Evolutionary conservation across 2,888 invertebrate species (phyloP).

Genomic region (Lampropteryx suffumata): DNA sequence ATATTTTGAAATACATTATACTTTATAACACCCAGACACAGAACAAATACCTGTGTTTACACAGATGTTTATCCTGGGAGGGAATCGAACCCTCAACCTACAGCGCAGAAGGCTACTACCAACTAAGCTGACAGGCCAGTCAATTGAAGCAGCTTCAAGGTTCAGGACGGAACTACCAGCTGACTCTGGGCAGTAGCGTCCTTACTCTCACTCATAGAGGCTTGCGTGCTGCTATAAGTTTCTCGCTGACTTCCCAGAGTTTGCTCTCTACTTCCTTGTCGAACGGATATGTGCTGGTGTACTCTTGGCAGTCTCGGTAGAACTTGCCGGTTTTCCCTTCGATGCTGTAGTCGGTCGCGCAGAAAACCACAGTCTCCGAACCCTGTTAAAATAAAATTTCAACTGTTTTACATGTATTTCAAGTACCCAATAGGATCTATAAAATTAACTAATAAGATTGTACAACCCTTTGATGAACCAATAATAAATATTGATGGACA

Average conservation of each 20-base stretch:
- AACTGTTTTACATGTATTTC: too few species aligned
- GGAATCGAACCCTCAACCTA: too few species aligned
- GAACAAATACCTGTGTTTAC: too few species aligned
- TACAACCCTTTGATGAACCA: too few species aligned
- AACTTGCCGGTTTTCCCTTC: constrained; percentile 87
- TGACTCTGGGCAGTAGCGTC: constrained; percentile 26
- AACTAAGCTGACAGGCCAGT: too few species aligned
- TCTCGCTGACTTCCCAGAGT: constrained; percentile 88
- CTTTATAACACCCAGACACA: too few species aligned
- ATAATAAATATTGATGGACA: too few species aligned
- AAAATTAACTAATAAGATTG: too few species aligned
- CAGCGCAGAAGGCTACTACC: too few species aligned
- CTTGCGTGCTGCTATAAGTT: constrained; percentile 71
- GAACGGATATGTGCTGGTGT: constrained; percentile 83
- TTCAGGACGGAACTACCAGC: constrained; percentile 8
- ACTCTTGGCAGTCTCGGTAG: constrained; percentile 88
- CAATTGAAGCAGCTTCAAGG: not conserved
- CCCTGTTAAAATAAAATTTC: constrained; percentile 84
- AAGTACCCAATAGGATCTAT: too few species aligned
- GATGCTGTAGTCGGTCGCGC: constrained; percentile 85
- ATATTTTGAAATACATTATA: too few species aligned
- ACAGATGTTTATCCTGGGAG: too few species aligned
- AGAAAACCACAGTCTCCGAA: constrained; percentile 89
- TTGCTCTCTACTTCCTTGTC: constrained; percentile 84
- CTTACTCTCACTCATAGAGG: constrained; percentile 49